Base-by-base conservation (phyloP, 2,797 vertebrate genomes). In the Platyrinchus mystaceus region DNA sequence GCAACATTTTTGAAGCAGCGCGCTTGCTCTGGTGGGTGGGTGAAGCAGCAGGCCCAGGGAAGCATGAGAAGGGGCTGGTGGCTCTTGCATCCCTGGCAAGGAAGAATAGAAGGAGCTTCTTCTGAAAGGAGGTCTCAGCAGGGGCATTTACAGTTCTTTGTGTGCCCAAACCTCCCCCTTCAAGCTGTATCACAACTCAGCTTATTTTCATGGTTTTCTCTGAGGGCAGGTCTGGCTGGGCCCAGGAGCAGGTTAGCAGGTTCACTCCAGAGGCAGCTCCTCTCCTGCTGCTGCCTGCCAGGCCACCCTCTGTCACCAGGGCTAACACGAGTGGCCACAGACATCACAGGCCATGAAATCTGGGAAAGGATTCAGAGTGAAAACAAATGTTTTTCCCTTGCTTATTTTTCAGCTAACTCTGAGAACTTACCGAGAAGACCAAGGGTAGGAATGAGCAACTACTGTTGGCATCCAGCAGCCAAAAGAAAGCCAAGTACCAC, bases 351-450 rank as follows among this genome's bases (percentile, higher is more conserved):
- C 43, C 55, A 85, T 49, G 80, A 75, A 80, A 63, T 11, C 79
- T 46, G 56, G 7, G 20, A 86, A 67, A 78, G 23, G 0, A 67
- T 53, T 75, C 70, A 36, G 8, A 62, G 20, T 30, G 13, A 90
- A 93, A 78, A 17, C 12, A 47, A 75, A 34, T 47, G 26, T 4
- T 62, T 79, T 41, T 6, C 60, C 43, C 47, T 32, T 36, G 30
- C 28, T 79, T 82, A 34, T 82, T 84, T 80, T 86, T 43, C 63
- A 82, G 8, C 50, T 76, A 18, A 89, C 24, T 73, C 43, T 37
- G 10, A 49, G 20, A 84, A 68, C 20, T 39, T 22, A 64, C 7
- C 13, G 56, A 39, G 39, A 66, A 71, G 20, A 55, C 20, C 30
- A 69, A 1, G 1, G 13, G 24, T 27, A 58, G 59, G 59, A 88